phyloP scores from a whole-genome alignment of 1,140 invertebrate species.

The Bemisia tabaci region DNA sequence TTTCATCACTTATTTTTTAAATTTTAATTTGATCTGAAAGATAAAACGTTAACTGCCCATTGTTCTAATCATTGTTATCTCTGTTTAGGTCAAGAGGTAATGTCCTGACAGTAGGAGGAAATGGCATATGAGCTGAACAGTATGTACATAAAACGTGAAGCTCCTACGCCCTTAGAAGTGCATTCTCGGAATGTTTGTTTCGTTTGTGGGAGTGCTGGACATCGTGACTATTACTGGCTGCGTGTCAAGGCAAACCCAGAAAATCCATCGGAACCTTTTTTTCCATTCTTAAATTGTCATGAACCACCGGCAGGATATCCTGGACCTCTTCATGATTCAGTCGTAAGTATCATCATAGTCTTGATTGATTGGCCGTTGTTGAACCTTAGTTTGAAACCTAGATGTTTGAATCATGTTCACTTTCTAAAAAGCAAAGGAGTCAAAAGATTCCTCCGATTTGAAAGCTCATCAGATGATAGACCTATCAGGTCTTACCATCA shows the following conservation, averaged over 20 bases:
- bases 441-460: not conserved
- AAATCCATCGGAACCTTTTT: conserved; percentile 54
- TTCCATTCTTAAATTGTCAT: conserved; percentile 80
- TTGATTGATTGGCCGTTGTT: conserved; percentile 21
- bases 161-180: not conserved
- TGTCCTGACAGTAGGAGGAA: not conserved
- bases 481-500: too few species aligned
- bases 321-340: conserved; percentile 26
- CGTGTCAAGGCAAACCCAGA: conserved; percentile 44
- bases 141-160: conserved; percentile 11
- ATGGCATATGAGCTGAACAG: conserved; percentile 8
- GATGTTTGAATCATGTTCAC: conserved; percentile 16
- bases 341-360: conserved; percentile 29
- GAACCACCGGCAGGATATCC: conserved; percentile 59
- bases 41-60: too few species aligned
- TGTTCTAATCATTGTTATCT: too few species aligned
- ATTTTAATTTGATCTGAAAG: too few species aligned
- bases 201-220: conserved; percentile 64
- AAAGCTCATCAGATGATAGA: too few species aligned
- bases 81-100: not conserved
- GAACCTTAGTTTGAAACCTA: not conserved
- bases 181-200: conserved; percentile 45
- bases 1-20: too few species aligned
- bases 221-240: conserved; percentile 51
- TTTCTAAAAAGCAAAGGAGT: conserved; percentile 12